Evolutionary conservation across 2,797 vertebrate genomes (phyloP).

Genomic region (Novumbra hubbsi): DNA sequence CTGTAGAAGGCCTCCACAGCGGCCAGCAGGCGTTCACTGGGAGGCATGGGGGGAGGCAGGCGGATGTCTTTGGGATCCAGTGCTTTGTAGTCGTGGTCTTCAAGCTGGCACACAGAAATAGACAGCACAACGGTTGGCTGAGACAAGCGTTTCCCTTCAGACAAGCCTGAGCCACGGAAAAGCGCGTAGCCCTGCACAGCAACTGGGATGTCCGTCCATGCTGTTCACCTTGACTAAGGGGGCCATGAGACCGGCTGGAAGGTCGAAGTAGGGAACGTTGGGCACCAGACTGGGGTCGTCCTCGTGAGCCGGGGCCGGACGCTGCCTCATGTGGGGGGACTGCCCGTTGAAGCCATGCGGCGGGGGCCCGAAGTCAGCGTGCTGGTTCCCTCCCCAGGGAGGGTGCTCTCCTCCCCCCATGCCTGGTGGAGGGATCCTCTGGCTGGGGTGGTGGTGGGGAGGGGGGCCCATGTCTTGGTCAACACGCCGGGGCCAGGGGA

Average conservation of each 20-base stretch:
- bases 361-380: conserved; percentile 91
- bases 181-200: conserved; percentile 3
- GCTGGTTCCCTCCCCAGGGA: conserved; percentile 91
- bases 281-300: conserved; percentile 97
- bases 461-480: conserved; percentile 89
- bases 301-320: conserved; percentile 85
- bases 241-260: conserved; percentile 98
- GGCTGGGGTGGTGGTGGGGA: conserved; percentile 91
- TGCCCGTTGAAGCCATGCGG: conserved; percentile 95
- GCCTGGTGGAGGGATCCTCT: conserved; percentile 90
- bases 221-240: conserved; percentile 89
- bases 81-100: conserved; percentile 95
- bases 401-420: conserved; percentile 82
- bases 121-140: not conserved
- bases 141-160: not conserved
- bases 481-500: not conserved
- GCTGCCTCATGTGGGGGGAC: conserved; percentile 88
- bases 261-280: conserved; percentile 96
- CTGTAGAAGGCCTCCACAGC: conserved; percentile 98
- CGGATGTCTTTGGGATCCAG: conserved; percentile 97
- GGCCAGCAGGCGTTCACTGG: conserved; percentile 93
- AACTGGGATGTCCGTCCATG: conserved; percentile 17
- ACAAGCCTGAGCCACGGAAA: not conserved
- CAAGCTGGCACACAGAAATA: conserved; percentile 75
- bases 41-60: conserved; percentile 96